Conservation (phyloP, 1,140 invertebrate species). For the Nasonia vitripennis region DNA sequence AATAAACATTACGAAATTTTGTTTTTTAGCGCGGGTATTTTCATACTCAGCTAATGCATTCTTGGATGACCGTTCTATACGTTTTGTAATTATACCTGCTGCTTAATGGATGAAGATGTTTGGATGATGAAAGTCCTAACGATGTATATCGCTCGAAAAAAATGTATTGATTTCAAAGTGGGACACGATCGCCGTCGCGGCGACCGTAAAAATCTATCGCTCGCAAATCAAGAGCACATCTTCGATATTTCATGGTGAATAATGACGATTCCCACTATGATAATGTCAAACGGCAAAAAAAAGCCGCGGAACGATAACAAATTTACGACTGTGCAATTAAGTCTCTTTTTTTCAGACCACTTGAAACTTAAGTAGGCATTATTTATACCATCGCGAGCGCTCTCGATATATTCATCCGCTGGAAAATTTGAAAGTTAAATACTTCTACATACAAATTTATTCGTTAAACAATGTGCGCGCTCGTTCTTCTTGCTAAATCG, state of each 20-base stretch:
- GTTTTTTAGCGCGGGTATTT: neutral
- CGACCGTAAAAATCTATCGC: neutral
- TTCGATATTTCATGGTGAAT: too few relatives aligned
- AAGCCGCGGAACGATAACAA: neutral
- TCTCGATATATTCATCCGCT: neutral
- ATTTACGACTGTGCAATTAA: neutral
- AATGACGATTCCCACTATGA: neutral
- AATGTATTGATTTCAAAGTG: neutral
- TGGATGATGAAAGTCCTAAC: neutral
- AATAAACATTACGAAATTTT: neutral
- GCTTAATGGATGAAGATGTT: too few relatives aligned
- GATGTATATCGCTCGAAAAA: neutral
- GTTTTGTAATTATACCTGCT: too few relatives aligned
- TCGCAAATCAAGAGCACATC: neutral
- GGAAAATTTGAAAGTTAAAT: slow-evolving; percentile 5
- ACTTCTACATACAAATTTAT: neutral
- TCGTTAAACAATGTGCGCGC: neutral
- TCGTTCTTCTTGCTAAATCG: neutral
- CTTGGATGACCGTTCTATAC: too few relatives aligned
- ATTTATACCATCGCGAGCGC: neutral
- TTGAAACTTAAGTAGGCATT: neutral
- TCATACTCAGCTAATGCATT: neutral
- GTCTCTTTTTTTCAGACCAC: neutral
- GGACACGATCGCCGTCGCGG: neutral
- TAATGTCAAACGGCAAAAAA: neutral